A percentile compares a stretch with the other conserved stretches of the same genome.
Evolutionary conservation across 2,888 invertebrate genomes (phyloP).

Genomic region (Amiota minor): DNA sequence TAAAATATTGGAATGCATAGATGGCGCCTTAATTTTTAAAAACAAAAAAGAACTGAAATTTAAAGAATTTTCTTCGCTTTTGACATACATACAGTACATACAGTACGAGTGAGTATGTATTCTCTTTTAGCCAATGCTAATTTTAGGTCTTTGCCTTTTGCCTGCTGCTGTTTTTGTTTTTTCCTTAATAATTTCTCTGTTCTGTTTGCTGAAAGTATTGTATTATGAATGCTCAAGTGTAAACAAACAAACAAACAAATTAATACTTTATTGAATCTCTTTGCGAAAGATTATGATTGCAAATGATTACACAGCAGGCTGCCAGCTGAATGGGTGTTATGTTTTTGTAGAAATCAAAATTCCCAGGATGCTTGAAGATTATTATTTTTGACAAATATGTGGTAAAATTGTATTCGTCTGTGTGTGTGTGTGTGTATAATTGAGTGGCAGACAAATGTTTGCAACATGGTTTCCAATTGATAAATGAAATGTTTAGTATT

Average conservation of each 20-base stretch:
- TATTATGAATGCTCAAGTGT: slow-evolving; percentile 33
- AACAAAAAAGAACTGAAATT: too few species aligned
- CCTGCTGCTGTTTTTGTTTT: neutral
- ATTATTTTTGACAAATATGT: slow-evolving; percentile 8
- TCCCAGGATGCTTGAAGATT: slow-evolving; percentile 5
- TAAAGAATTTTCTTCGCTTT: too few species aligned
- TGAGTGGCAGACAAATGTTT: slow-evolving; percentile 47
- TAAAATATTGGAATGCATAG: too few species aligned
- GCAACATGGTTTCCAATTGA: slow-evolving; percentile 35
- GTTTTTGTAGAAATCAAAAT: neutral
- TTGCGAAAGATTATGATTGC: neutral
- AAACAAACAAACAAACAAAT: slow-evolving; percentile 19
- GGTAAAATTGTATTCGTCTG: neutral
- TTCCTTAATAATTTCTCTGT: slow-evolving; percentile 56
- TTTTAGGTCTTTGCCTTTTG: slow-evolving; percentile 6
- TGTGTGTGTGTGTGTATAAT: neutral
- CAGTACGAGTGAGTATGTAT: too few species aligned
- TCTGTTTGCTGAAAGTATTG: slow-evolving; percentile 47
- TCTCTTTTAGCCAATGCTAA: neutral
- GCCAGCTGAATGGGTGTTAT: neutral
- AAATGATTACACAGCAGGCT: slow-evolving; percentile 10
- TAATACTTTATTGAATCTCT: neutral
- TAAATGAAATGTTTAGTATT: neutral
- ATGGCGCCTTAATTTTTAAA: too few species aligned
- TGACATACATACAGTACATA: too few species aligned